A percentile compares a stretch with the other conserved stretches of the same genome.
Evolutionary conservation across 2,113 vertebrate genomes (phyloP).

Genomic region (Acanthochromis polyacanthus): DNA sequence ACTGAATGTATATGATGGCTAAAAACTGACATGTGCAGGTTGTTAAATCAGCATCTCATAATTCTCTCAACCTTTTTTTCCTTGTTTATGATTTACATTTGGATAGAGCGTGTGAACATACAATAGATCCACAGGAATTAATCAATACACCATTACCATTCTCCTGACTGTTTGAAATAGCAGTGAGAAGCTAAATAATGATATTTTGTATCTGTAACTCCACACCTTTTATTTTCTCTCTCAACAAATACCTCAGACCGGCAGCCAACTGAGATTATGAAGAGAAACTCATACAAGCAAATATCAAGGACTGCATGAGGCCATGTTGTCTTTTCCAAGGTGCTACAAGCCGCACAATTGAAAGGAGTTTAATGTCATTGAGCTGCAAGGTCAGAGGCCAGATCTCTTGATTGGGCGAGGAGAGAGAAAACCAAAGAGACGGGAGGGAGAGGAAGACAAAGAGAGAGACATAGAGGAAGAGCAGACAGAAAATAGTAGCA

Average conservation of each 20-base stretch:
- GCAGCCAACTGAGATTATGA: constrained; percentile 8
- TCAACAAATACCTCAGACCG: neutral
- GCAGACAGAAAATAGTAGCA: neutral
- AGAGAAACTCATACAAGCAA: constrained; percentile 8
- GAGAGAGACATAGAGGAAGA: constrained; percentile 4
- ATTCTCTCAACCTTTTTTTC: neutral
- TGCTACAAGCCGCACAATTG: constrained; percentile 43
- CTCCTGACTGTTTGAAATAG: constrained; percentile 21
- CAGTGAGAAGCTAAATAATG: constrained; percentile 8
- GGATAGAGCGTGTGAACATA: neutral
- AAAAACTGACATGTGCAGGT: neutral
- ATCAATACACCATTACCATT: constrained; percentile 33
- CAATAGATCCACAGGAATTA: constrained; percentile 2
- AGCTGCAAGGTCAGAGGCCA: constrained; percentile 70
- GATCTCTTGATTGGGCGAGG: constrained; percentile 53
- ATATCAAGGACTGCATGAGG: constrained; percentile 1
- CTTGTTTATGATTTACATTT: constrained; percentile 14
- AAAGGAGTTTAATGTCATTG: constrained; percentile 70
- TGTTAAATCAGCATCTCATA: neutral
- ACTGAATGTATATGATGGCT: neutral
- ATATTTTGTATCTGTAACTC: neutral
- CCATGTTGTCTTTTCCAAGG: constrained; percentile 36
- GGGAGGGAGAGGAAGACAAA: constrained; percentile 31
- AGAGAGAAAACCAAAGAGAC: constrained; percentile 16
- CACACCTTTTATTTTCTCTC: neutral